Evolutionary conservation across 2,888 invertebrate genomes (phyloP).

Genomic region (Tipula helvola): DNA sequence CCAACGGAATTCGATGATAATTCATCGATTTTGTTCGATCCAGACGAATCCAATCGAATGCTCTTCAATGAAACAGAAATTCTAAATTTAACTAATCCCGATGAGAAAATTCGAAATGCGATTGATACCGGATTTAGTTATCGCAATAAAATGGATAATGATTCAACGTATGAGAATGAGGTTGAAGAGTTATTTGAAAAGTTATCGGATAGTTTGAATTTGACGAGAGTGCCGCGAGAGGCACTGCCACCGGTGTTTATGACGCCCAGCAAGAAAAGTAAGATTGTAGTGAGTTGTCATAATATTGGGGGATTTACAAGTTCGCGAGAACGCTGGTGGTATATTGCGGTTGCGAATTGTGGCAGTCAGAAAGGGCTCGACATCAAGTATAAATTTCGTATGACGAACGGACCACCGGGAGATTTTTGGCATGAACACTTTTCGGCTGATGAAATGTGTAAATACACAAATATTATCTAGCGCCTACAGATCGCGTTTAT

Average conservation of each 20-base stretch:
- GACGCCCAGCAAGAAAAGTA: background rate
- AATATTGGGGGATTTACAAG: constrained; percentile 63
- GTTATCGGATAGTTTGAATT: constrained; percentile 18
- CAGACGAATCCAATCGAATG: constrained; percentile 9
- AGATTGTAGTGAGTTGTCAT: constrained; percentile 43
- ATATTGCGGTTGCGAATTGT: constrained; percentile 74
- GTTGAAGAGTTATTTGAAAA: constrained; percentile 39
- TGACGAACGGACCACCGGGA: constrained; percentile 76
- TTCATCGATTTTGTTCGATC: constrained; percentile 16
- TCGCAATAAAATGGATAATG: constrained; percentile 21
- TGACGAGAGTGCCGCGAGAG: constrained; percentile 18
- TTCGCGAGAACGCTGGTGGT: constrained; percentile 88
- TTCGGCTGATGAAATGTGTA: constrained; percentile 91
- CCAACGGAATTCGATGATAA: constrained; percentile 15
- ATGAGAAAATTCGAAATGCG: constrained; percentile 15
- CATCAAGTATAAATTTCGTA: constrained; percentile 63
- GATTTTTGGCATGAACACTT: constrained; percentile 83
- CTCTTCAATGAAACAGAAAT: constrained; percentile 9
- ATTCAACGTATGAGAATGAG: constrained; percentile 35
- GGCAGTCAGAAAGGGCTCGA: constrained; percentile 61
- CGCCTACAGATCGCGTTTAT: background rate
- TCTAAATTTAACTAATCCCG: background rate
- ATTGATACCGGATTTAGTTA: constrained; percentile 4
- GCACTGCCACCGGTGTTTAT: constrained; percentile 19
- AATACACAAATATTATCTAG: constrained; percentile 31